Conservation (phyloP, 2,113 vertebrate species). For the Condylura cristata region DNA sequence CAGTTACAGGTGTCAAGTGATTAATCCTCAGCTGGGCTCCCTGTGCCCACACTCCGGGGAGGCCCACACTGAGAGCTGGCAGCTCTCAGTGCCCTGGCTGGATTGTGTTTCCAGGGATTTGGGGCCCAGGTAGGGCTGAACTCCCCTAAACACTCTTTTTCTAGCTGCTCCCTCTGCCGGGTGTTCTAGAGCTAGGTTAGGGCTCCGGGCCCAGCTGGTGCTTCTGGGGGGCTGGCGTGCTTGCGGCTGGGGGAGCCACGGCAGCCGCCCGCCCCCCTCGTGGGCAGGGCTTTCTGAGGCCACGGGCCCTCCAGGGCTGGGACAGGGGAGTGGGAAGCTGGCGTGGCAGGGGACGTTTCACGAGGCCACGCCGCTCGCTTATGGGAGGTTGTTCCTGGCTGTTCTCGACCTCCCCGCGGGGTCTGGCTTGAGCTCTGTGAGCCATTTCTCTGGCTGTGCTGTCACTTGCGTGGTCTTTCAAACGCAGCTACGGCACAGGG, state of each 20-base stretch:
- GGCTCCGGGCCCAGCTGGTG: not conserved
- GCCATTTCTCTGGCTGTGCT: not conserved
- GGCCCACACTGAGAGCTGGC: not conserved
- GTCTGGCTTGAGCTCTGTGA: not conserved
- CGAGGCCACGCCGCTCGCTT: rapidly evolving
- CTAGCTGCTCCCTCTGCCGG: not conserved
- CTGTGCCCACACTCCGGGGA: not conserved
- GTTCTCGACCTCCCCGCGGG: not conserved
- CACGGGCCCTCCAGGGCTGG: not conserved
- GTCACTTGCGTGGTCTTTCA: not conserved
- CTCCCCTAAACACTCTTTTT: not conserved
- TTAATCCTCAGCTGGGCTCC: not conserved
- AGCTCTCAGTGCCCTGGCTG: not conserved
- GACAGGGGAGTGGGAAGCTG: not conserved
- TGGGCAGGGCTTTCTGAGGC: not conserved
- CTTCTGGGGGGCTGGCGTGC: not conserved
- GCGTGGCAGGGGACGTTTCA: not conserved
- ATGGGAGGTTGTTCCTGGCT: not conserved
- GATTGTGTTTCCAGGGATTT: not conserved
- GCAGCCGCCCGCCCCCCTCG: rapidly evolving
- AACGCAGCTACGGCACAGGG: not conserved
- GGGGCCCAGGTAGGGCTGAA: not conserved
- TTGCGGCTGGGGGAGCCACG: not conserved
- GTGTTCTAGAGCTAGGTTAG: not conserved
- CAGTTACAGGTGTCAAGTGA: not conserved